Evolutionary conservation across 2,888 invertebrate species (phyloP).

Genomic region (Cerastoderma edule): DNA sequence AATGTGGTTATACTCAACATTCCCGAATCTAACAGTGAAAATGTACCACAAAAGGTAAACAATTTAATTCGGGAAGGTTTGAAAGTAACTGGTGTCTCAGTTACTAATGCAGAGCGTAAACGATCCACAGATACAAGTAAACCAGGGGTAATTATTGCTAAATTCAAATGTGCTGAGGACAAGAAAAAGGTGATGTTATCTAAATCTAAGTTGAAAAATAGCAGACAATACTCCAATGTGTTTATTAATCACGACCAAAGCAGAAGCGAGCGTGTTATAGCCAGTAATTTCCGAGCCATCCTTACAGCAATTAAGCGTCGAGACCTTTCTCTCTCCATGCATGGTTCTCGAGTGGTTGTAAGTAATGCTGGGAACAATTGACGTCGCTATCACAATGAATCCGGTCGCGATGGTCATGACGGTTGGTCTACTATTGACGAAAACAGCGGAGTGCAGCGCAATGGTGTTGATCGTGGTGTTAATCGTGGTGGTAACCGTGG

Average conservation of each 20-base stretch:
- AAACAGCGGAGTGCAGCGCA: no score
- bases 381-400: no score
- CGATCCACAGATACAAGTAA: background rate
- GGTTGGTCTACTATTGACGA: no score
- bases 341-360: background rate
- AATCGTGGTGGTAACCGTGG: background rate
- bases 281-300: slow-evolving; percentile 4
- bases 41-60: slow-evolving; percentile 4
- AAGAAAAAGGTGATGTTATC: background rate
- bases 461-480: no score
- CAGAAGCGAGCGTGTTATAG: background rate
- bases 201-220: background rate
- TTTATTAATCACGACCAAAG: slow-evolving; percentile 9
- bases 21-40: slow-evolving; percentile 20
- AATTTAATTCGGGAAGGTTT: background rate
- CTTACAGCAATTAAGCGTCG: background rate
- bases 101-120: background rate
- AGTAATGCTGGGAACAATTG: background rate
- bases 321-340: background rate
- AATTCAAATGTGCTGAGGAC: background rate
- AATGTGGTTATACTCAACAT: slow-evolving; percentile 1
- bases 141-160: background rate
- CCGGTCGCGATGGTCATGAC: no score
- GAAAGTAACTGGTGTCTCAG: background rate
- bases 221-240: background rate